Percentiles rank a stretch among this genome's conserved stretches.
phyloP scores from a whole-genome alignment of 92 coral and sea anemone genomes.

The Parazoanthus swiftii region DNA sequence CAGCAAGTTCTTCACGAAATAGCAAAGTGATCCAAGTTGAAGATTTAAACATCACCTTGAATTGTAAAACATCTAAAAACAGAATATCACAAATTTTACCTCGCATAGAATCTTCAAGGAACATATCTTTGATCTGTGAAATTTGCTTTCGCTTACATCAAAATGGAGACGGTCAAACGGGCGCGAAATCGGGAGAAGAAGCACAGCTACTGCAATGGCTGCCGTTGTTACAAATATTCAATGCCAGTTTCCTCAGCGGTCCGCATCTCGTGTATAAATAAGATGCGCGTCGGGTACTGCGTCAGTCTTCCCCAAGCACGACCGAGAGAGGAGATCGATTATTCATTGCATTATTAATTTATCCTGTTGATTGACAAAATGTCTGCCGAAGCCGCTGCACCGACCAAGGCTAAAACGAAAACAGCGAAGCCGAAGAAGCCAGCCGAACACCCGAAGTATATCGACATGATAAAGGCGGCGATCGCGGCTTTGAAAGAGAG shows the following conservation, averaged over 20 bases:
- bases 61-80: slow-evolving; percentile 13
- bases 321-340: slow-evolving; percentile 72
- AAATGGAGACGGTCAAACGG: slow-evolving; percentile 43
- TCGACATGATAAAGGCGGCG: slow-evolving; percentile 35
- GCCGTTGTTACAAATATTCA: slow-evolving; percentile 72
- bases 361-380: slow-evolving; percentile 80
- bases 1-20: slow-evolving; percentile 68
- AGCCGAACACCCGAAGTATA: slow-evolving; percentile 51
- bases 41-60: slow-evolving; percentile 59
- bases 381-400: slow-evolving; percentile 58
- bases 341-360: slow-evolving; percentile 64
- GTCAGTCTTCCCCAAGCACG: slow-evolving; percentile 99
- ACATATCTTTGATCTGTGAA: slow-evolving; percentile 37
- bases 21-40: slow-evolving; percentile 73
- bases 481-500: slow-evolving; percentile 38
- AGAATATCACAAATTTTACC: slow-evolving; percentile 49
- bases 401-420: slow-evolving; percentile 45
- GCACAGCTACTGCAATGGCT: slow-evolving; percentile 94
- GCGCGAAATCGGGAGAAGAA: slow-evolving; percentile 74
- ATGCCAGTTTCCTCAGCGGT: slow-evolving; percentile 97
- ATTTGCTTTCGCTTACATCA: slow-evolving; percentile 28
- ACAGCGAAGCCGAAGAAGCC: slow-evolving; percentile 63
- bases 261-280: slow-evolving; percentile 89
- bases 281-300: slow-evolving; percentile 90
- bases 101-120: slow-evolving; percentile 46